Conservation (phyloP, 2,797 vertebrate species). For the Acestrorhynchus altus region DNA sequence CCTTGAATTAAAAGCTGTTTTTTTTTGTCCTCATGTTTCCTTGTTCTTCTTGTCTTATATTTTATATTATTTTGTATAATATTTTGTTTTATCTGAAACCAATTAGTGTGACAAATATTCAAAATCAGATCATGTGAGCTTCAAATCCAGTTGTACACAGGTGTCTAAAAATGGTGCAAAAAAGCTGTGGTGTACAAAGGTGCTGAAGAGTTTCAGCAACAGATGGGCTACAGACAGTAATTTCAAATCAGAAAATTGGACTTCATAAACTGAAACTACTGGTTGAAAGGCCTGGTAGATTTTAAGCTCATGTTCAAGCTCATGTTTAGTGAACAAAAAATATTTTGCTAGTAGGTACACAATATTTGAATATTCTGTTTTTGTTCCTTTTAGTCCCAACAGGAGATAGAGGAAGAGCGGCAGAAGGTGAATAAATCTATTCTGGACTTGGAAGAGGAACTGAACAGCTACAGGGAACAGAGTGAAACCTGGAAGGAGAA, state of each 20-base stretch:
- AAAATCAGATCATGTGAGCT: too few relatives aligned
- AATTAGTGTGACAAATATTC: too few relatives aligned
- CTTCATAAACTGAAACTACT: not conserved
- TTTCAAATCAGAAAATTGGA: not conserved
- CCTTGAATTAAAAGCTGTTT: too few relatives aligned
- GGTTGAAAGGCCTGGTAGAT: not conserved
- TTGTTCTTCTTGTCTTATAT: too few relatives aligned
- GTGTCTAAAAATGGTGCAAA: too few relatives aligned
- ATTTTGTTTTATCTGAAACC: too few relatives aligned
- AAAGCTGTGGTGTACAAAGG: too few relatives aligned
- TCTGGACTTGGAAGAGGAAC: conserved; percentile 83
- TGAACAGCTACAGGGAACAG: conserved; percentile 83
- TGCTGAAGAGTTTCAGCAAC: too few relatives aligned
- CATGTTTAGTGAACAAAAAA: not conserved
- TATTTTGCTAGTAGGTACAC: not conserved
- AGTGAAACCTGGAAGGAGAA: conserved; percentile 82
- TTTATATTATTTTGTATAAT: too few relatives aligned
- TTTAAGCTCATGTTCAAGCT: not conserved
- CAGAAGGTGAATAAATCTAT: conserved; percentile 85
- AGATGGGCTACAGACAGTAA: too few relatives aligned
- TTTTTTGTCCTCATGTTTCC: too few relatives aligned
- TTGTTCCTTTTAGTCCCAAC: conserved; percentile 80
- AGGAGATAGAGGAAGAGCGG: conserved; percentile 85
- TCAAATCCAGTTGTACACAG: too few relatives aligned
- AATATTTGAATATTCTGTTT: not conserved